These are phyloP conservation scores for Himantopus leucocephalus DNA, from an alignment of 2,113 vertebrate genomes.

Conservation along the genomic window DNA sequence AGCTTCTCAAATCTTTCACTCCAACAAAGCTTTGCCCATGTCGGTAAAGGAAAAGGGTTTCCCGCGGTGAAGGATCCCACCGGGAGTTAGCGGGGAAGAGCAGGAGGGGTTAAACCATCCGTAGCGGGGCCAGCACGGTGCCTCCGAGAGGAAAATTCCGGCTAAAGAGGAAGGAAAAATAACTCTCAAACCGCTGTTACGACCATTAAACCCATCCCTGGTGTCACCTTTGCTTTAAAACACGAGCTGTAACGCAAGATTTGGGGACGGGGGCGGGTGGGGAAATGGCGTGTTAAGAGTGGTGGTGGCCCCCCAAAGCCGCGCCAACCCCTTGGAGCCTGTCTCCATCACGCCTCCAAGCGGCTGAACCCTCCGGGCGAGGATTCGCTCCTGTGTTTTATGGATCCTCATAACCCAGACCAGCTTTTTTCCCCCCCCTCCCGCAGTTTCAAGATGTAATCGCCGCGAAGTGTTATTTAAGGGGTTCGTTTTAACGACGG, in stretches of 20 bases:
- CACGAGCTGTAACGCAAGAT: neutral
- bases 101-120: neutral
- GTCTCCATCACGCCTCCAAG: neutral
- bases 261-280: rapidly evolving
- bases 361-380: constrained; percentile 10
- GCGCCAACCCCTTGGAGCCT: neutral
- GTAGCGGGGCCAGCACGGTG: neutral
- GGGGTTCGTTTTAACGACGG: constrained; percentile 31
- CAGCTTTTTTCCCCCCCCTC: neutral
- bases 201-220: neutral
- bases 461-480: constrained; percentile 68
- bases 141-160: neutral
- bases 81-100: rapidly evolving
- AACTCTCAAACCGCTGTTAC: neutral
- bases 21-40: neutral
- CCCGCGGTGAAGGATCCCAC: neutral
- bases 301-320: constrained; percentile 16
- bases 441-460: constrained; percentile 53
- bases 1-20: neutral
- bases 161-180: neutral
- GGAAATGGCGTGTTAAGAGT: neutral
- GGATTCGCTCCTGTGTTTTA: constrained; percentile 44
- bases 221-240: constrained; percentile 24
- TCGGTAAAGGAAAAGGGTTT: neutral
- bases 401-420: neutral